Conservation (phyloP, 2,797 vertebrate species). For the Parambassis ranga region DNA sequence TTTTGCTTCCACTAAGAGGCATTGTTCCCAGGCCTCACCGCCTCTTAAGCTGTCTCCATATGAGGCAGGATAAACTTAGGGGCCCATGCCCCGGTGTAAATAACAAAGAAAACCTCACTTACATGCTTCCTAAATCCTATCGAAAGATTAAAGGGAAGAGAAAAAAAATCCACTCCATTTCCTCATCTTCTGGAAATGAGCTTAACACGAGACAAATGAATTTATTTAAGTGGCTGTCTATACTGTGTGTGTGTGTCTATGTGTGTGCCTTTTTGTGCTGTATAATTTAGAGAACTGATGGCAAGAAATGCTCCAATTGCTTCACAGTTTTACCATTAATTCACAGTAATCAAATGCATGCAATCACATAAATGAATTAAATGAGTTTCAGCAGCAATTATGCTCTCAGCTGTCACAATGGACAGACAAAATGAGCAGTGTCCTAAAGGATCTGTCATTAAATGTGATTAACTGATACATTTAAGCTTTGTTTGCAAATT, state of each 20-base stretch:
- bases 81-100: constrained; percentile 77
- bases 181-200: constrained; percentile 76
- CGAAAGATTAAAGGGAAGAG: constrained; percentile 67
- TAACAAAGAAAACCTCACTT: constrained; percentile 82
- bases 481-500: constrained; percentile 17
- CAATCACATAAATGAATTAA: constrained; percentile 20
- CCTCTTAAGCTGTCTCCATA: constrained; percentile 83
- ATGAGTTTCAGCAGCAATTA: constrained; percentile 25
- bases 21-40: constrained; percentile 79
- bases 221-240: constrained; percentile 68
- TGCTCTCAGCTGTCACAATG: background rate
- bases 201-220: constrained; percentile 77
- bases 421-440: constrained; percentile 11
- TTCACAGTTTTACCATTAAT: constrained; percentile 19
- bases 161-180: constrained; percentile 74
- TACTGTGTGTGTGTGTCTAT: constrained; percentile 35
- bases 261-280: constrained; percentile 11
- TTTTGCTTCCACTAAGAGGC: constrained; percentile 76
- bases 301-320: constrained; percentile 4
- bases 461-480: constrained; percentile 17
- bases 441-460: constrained; percentile 11
- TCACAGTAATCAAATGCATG: constrained; percentile 19
- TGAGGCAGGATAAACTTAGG: constrained; percentile 84
- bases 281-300: constrained; percentile 9
- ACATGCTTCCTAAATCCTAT: constrained; percentile 83